Evolutionary conservation across 2,797 vertebrate genomes (phyloP), one percentile per base, ranked within the genome.

Genomic region (Hyperoplus immaculatus): DNA sequence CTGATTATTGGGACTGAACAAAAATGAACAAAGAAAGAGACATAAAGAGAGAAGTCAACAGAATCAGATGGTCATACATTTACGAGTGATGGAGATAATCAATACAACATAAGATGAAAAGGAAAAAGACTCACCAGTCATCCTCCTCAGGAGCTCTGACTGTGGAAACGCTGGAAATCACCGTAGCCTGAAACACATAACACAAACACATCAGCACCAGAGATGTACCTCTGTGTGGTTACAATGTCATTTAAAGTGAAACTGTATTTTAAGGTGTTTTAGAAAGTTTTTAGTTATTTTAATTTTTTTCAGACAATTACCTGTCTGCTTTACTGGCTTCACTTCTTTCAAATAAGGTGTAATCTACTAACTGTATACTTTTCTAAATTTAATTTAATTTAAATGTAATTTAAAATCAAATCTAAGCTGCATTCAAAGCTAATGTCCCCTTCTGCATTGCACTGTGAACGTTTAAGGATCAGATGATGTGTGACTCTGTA

Each of bases 61-160:
- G 29, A 29, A 29, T 29, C 1, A 3, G 29, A 21, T 0, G 61
- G 10, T 49, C 6, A 65, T 0, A 29, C 21, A 39, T 6, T 6
- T 2, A 18, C 0, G 29, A 14, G 0, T 36, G 5, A 39, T 54
- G 5, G 6, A 50, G 47, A 21, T 38, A 46, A 6, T 4, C 9
- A 36, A 29, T 11, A 38, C 11, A n/a, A 29, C 21, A 6, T 16
- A 5, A 43, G 42, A 56, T 7, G 13, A 8, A 39, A 51, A 41
- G 7, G 6, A 46, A 13, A 43, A 62, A 16, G 9, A 92, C 96
- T 92, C 89, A 99, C 98, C 97, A 98, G 76, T 92, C 92, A 18
- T 95, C 92, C n/a, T 91, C 93, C 49, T 93, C 90, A 0, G 91
- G 85, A 56, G 89, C 93, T 82, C 93, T 84, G 3, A 90, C 83